phyloP scores from a whole-genome alignment of 53 echinoderm and acorn worm species.

The Holothuria scabra region DNA sequence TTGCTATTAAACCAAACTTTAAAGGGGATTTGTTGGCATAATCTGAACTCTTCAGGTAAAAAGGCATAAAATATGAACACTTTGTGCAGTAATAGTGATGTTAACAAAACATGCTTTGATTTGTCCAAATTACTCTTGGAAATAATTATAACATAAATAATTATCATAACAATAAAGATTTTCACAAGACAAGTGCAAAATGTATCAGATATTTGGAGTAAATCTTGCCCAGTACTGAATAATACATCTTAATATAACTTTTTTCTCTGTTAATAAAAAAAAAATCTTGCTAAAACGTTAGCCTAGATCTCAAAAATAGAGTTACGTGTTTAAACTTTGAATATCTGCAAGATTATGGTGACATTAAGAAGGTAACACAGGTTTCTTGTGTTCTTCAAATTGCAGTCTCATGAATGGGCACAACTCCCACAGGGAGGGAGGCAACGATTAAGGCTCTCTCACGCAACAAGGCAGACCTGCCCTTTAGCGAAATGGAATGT shows the following conservation, averaged over 20 bases:
- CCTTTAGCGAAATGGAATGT: conserved; percentile 37
- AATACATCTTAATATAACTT: conserved; percentile 49
- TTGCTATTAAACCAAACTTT: conserved; percentile 59
- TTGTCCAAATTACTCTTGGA: conserved; percentile 51
- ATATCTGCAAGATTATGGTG: too few species aligned
- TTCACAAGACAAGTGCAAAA: conserved; percentile 38
- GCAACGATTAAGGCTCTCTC: too few species aligned
- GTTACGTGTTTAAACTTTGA: too few species aligned
- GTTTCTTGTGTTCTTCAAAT: too few species aligned
- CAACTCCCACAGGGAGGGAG: too few species aligned
- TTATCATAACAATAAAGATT: conserved; percentile 39
- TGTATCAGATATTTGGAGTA: conserved; percentile 44
- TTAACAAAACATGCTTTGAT: conserved; percentile 43
- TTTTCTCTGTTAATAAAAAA: conserved; percentile 24
- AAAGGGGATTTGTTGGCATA: conserved; percentile 55
- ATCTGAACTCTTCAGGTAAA: conserved; percentile 45
- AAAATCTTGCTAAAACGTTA: too few species aligned
- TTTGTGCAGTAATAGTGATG: conserved; percentile 56
- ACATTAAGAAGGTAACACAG: too few species aligned
- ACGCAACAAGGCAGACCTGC: background rate
- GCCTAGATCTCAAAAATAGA: too few species aligned
- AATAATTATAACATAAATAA: conserved; percentile 53
- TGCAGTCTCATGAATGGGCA: too few species aligned
- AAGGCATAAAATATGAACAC: conserved; percentile 60
- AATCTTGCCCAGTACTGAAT: conserved; percentile 54